Conservation (phyloP, 2,113 vertebrate species). For the Apaloderma vittatum region DNA sequence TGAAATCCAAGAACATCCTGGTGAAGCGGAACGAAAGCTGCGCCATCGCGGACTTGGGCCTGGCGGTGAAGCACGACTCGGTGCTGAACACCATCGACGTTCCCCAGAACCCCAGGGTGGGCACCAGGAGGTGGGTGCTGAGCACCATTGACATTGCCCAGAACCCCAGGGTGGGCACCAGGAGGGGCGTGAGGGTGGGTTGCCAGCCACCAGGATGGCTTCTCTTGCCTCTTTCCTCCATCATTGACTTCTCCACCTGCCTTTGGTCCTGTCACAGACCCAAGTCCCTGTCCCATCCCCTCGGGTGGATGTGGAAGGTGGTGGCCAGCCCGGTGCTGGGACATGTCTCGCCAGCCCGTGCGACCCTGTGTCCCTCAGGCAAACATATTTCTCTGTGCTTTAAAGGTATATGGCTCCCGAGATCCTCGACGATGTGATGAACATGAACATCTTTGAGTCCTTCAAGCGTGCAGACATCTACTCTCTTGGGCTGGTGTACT, state of each 20-base stretch:
- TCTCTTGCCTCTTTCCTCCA: fast-evolving
- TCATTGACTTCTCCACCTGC: fast-evolving
- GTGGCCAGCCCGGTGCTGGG: too few species aligned
- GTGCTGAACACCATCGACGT: conserved; percentile 91
- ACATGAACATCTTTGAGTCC: conserved; percentile 91
- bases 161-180: conserved; percentile 94
- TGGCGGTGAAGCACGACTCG: conserved; percentile 96
- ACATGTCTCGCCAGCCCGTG: fast-evolving
- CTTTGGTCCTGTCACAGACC: fast-evolving
- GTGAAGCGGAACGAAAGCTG: conserved; percentile 95
- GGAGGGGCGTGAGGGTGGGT: conserved; percentile 77
- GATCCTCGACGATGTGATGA: conserved; percentile 94
- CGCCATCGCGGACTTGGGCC: conserved; percentile 93
- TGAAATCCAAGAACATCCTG: conserved; percentile 97
- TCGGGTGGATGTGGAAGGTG: fast-evolving
- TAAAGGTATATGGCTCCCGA: conserved; percentile 98
- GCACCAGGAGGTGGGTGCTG: conserved; percentile 90
- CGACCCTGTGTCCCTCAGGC: background rate
- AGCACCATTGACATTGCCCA: conserved; percentile 93
- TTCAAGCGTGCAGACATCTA: conserved; percentile 97
- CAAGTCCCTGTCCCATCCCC: background rate
- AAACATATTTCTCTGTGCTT: background rate
- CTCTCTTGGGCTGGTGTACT: conserved; percentile 93
- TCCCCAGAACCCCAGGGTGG: conserved; percentile 92
- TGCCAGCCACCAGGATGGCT: fast-evolving